Evolutionary conservation across 2,113 vertebrate species (phyloP).

Genomic region (Hyla sarda): DNA sequence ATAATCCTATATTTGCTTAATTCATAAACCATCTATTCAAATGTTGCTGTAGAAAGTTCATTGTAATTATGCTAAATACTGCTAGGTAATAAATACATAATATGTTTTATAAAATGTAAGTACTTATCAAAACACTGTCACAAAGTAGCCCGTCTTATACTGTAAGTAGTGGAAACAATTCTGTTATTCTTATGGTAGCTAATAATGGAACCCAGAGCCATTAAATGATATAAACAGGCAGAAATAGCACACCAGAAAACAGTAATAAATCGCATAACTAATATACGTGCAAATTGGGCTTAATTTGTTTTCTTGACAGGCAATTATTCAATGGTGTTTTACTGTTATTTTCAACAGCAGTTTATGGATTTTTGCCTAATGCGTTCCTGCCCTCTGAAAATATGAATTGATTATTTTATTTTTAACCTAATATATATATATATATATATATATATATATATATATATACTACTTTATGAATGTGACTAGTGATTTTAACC

Average conservation of each 20-base stretch:
- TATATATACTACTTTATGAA: neutral
- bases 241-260: constrained; percentile 29
- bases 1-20: neutral
- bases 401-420: constrained; percentile 27
- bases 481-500: neutral
- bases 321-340: constrained; percentile 34
- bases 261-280: constrained; percentile 48
- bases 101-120: neutral
- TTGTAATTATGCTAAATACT: neutral
- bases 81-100: neutral
- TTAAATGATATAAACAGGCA: constrained; percentile 12
- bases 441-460: no score
- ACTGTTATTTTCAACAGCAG: constrained; percentile 23
- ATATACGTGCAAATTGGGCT: constrained; percentile 34
- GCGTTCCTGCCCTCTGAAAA: neutral
- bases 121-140: constrained; percentile 27
- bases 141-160: neutral
- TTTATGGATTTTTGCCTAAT: constrained; percentile 38
- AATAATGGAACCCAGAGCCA: neutral
- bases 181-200: neutral
- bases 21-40: neutral
- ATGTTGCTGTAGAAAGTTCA: neutral
- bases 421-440: neutral
- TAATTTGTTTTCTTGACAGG: constrained; percentile 47
- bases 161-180: constrained; percentile 8